Base-by-base conservation (phyloP, 2,797 vertebrate species). In the Tolypeutes matacus region DNA sequence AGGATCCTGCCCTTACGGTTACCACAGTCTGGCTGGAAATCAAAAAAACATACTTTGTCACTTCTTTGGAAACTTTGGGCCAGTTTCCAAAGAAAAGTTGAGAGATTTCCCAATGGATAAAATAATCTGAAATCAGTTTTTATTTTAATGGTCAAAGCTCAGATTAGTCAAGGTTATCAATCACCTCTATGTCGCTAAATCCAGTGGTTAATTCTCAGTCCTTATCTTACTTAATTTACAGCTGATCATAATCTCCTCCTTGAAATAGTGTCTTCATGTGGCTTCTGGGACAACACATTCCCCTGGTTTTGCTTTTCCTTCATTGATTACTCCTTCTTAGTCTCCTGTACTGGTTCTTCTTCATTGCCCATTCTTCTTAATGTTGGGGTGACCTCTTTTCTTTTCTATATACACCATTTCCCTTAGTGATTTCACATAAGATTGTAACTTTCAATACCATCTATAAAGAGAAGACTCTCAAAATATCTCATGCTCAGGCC, bases 121-220 rank as follows among this genome's bases (percentile, higher is more conserved):
- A 89, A 95, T 92, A 39, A 81, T 83, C 93, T 94, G 80, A 83
- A 90, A 80, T 81, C 42, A 53, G 39, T 89, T 94, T 96, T 62
- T 89, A 85, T 89, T 67, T 84, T 64, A 67, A 42, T 42, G 4
- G 83, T 95, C 75, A 93, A 92, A 81, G 94, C 65, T 75, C 7
- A 2, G 31, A 81, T 91, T 69, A 69, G 84, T 80, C 67, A 80
- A 80, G 56, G 23, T 77, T 93, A 77, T 91, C 94, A 29, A n/a
- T 95, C 67, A 81, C 36, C 49, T 72, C 70, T 18, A 18, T 6
- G 12, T 67, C 86, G 70, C 31, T 87, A 91, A 85, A 84, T 3
- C 21, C n/a, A n/a, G 62, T 49, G n/a, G 62, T 64, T 91, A 67
- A 67, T 70, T 67, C 62, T 80, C 9, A 0, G 21, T 85, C 80